A percentile compares a stretch with the other conserved stretches of the same genome.
These are phyloP conservation scores for Aldabrachelys gigantea DNA, from an alignment of 2,113 vertebrate genomes.

Conservation along the genomic window DNA sequence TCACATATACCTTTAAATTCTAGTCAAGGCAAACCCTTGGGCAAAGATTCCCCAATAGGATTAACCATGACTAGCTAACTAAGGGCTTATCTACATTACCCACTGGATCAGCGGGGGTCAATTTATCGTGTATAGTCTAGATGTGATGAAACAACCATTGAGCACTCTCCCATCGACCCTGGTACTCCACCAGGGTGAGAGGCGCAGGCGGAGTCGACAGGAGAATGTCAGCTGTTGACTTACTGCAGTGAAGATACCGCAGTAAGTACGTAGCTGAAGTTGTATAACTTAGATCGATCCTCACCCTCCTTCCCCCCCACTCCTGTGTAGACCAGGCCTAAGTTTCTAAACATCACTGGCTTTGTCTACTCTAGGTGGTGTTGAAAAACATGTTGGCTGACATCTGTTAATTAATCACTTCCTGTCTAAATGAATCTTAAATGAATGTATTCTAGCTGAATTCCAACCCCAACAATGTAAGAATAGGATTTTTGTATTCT, in stretches of 20 bases:
- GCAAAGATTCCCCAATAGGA: constrained; percentile 65
- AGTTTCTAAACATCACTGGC: constrained; percentile 65
- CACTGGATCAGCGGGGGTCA: no score
- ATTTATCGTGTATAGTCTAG: no score
- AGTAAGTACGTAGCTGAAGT: no score
- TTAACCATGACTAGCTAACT: constrained; percentile 65
- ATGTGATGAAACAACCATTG: no score
- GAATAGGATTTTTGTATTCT: constrained; percentile 7
- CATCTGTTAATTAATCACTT: constrained; percentile 43
- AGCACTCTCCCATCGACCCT: no score
- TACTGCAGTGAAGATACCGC: no score
- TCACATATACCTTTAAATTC: constrained; percentile 36
- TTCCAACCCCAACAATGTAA: neutral
- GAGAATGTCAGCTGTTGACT: no score
- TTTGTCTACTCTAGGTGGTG: constrained; percentile 40
- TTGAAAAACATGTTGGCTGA: constrained; percentile 47
- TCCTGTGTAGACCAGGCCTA: no score
- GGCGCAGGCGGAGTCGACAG: no score
- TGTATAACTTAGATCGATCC: no score
- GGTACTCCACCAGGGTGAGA: no score
- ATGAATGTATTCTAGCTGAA: constrained; percentile 30
- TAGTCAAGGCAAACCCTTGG: constrained; percentile 63
- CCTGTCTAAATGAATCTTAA: constrained; percentile 25
- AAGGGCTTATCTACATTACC: neutral
- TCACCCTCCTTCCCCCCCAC: no score